phyloP scores from a whole-genome alignment of 1,140 invertebrate genomes.

The Cyphomyrmex costatus region DNA sequence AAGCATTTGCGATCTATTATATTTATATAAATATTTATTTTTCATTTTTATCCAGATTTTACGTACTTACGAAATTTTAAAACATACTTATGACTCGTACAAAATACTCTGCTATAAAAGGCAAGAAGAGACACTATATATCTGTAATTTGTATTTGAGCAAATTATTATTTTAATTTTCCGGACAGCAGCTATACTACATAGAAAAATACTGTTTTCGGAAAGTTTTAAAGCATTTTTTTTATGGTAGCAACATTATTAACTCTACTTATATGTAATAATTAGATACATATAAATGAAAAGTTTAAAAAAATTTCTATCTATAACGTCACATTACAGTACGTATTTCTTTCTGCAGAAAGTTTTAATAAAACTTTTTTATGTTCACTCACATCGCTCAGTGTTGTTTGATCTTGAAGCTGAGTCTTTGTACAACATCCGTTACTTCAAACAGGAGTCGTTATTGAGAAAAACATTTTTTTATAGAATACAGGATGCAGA shows the following conservation, averaged over 20 bases:
- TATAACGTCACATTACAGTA: neutral
- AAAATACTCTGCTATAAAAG: neutral
- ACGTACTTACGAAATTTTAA: no score
- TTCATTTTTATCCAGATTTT: no score
- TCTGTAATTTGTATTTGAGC: neutral
- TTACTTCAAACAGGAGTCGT: conserved; percentile 3
- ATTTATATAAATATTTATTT: no score
- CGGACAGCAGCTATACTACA: neutral
- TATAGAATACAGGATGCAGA: conserved; percentile 7
- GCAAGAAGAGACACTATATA: neutral
- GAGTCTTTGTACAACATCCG: neutral
- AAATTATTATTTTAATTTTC: conserved; percentile 28
- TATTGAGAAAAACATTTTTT: conserved; percentile 29
- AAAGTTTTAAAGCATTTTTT: neutral
- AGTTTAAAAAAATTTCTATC: neutral
- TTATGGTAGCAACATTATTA: no score
- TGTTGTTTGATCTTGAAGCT: conserved; percentile 25
- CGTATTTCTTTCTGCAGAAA: neutral
- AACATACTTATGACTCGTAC: no score
- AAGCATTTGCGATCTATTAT: no score
- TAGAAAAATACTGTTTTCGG: neutral
- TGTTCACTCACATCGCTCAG: conserved; percentile 4
- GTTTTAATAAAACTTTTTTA: neutral
- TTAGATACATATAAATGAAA: neutral
- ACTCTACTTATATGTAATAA: neutral